phyloP scores from a whole-genome alignment of 2,888 invertebrate genomes.

The Leucophenga maculata region DNA sequence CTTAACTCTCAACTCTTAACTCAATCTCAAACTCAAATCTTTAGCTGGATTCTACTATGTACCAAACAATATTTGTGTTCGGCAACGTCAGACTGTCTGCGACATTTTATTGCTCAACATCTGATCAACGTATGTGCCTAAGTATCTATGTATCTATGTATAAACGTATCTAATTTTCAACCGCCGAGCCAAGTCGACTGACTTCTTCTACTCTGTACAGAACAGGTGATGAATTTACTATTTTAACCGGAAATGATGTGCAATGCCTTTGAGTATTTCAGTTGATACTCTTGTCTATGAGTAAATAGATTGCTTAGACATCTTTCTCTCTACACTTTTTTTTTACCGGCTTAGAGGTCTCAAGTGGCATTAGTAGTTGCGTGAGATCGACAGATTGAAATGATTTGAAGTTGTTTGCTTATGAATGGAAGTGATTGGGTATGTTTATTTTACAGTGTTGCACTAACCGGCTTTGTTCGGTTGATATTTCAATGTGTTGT shows the following conservation, averaged over 20 bases:
- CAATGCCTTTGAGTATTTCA: slow-evolving; percentile 42
- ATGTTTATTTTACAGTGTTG: no score
- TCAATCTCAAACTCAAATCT: no score
- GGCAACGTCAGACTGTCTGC: slow-evolving; percentile 19
- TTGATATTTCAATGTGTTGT: no score
- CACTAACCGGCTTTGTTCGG: no score
- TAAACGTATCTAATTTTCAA: slow-evolving; percentile 12
- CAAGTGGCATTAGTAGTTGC: slow-evolving; percentile 15
- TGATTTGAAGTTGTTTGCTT: no score
- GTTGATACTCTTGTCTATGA: slow-evolving; percentile 38
- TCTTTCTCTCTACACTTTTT: slow-evolving; percentile 22
- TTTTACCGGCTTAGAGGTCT: slow-evolving; percentile 9
- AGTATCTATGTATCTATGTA: no score
- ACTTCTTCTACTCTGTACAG: background rate
- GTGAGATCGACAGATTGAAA: background rate
- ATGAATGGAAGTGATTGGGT: no score
- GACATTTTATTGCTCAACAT: slow-evolving; percentile 16
- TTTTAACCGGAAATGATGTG: slow-evolving; percentile 51
- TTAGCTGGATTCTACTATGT: no score
- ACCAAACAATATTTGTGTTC: no score
- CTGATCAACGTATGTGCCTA: slow-evolving; percentile 20
- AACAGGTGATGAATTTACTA: slow-evolving; percentile 45
- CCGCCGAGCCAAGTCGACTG: no score
- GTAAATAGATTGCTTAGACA: slow-evolving; percentile 27
- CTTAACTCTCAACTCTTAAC: background rate